Base-by-base conservation (phyloP, 2,888 invertebrate genomes). In the Strigamia maritima region DNA sequence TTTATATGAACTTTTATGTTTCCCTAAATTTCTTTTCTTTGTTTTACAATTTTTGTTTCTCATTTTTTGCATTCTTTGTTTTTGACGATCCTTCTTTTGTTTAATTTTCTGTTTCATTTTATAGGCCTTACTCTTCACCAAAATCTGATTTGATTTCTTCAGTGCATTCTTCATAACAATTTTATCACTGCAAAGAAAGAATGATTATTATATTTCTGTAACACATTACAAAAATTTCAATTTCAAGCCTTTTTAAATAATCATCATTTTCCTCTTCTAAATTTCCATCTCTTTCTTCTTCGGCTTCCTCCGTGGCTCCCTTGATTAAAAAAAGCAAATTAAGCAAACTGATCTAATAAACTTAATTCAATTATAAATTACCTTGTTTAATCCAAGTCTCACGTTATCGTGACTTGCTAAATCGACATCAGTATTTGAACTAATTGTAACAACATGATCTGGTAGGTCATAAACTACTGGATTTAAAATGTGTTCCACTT, bases 371-470 rank as follows among this genome's bases (percentile, higher is more conserved):
- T 8, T 38, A 38, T 8, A 65, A 65, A 70, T 19, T 26, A 70
- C 28, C 12, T 70, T 70, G 12, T 70, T 70, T 12, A 70, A 70
- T 70, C 24, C 70, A 24, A 24, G 70, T 70, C 70, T 26, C 22
- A 70, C 19, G 19, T 70, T 70, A n/a, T 70, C 60, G 22, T 44
- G 40, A 31, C 79, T 79, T 60, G 60, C 65, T 24, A 80, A 79
- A 79, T 80, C 80, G 4, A 80, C 74, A 16, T 79, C 79, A 0
- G 28, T 24, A n/a, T 77, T 65, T 10, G 80, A 49, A 38, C 70
- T 38, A 24, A 80, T 74, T 6, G 80, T 79, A 7, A 80, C 80
- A 8, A 79, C 79, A 60, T 80, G 80, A 26, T 78, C 74, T 4
- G 70, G 75, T 19, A 79, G 26, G 19, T 79, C 79, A 28, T 80